Evolutionary conservation across 2,113 vertebrate species (phyloP), one percentile per base, ranked within the genome.

Genomic region (Crypturellus undulatus): DNA sequence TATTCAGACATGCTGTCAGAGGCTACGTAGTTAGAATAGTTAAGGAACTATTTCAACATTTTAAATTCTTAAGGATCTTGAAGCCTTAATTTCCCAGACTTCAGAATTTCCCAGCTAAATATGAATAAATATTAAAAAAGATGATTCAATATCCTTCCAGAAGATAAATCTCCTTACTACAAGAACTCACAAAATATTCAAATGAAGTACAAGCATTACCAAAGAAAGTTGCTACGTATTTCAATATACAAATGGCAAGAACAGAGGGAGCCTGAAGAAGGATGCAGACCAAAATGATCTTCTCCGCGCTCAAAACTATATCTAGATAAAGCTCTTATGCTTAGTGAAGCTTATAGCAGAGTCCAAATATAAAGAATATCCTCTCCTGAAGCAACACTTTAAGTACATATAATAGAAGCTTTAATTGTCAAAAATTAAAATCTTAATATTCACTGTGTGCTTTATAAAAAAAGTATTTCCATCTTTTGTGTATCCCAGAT

Each of bases 21-120:
- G 94, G 36, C 17, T 85, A 79, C n/a, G 0, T 92, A 95, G 95
- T 95, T 95, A 84, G 88, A 94, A 65, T 47, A 81, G 82, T 81
- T 96, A 94, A 96, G 94, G 85, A 96, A 86, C 60, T 40, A 68
- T 78, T 96, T 83, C 42, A 90, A 88, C 10, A 28, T 2, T 94
- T 2, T 18, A 75, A 75, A 43, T 86, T 90, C 93, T 88, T 90
- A 90, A 95, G 90, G 76, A 43, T 71, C 65, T 43, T 88, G 40
- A 30, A 93, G 89, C 18, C 34, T 73, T 58, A 58, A 32, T 58
- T 85, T 3, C 78, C 28, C 15, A 86, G 79, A 60, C 78, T 86
- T 90, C 65, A 90, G 81, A 17, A 91, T 90, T 90, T 94, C 81
- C 62, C 65, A 92, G 52, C 12, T 76, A 62, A 51, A 51, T 86